Conservation (phyloP, 2,797 vertebrate species). For the Smutsia gigantea region DNA sequence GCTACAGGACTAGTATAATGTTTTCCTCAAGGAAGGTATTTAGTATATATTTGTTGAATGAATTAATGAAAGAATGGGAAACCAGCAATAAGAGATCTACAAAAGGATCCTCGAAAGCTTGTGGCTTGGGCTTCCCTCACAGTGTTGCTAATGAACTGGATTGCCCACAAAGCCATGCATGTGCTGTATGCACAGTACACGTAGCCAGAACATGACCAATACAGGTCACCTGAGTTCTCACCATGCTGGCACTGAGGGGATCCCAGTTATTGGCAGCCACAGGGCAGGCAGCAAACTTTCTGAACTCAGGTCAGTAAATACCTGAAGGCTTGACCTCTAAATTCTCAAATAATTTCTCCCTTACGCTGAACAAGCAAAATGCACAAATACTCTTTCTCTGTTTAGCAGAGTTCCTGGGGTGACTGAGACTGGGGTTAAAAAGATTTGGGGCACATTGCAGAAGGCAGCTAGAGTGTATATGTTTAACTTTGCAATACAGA, state of each 20-base stretch:
- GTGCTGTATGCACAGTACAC: not conserved
- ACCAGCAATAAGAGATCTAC: constrained; percentile 29
- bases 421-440: constrained; percentile 17
- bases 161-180: not conserved
- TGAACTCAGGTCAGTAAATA: not conserved
- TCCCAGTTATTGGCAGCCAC: not conserved
- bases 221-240: not conserved
- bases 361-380: constrained; percentile 2
- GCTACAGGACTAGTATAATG: not conserved
- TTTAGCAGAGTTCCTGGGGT: constrained; percentile 38
- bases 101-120: not conserved
- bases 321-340: constrained; percentile 42
- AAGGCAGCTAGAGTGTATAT: constrained; percentile 74
- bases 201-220: too few relatives aligned
- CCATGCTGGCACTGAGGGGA: not conserved
- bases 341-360: constrained; percentile 18
- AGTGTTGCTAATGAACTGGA: not conserved
- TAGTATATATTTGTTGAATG: constrained; percentile 31
- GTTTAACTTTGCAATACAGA: constrained; percentile 79
- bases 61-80: constrained; percentile 42
- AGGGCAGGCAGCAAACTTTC: not conserved
- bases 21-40: not conserved
- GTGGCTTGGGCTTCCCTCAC: not conserved
- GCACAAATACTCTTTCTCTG: not conserved
- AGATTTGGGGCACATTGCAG: constrained; percentile 53